A percentile compares a stretch with the other conserved stretches of the same genome.
Evolutionary conservation across 2,888 invertebrate genomes (phyloP).

Genomic region (Zygaena filipendulae): DNA sequence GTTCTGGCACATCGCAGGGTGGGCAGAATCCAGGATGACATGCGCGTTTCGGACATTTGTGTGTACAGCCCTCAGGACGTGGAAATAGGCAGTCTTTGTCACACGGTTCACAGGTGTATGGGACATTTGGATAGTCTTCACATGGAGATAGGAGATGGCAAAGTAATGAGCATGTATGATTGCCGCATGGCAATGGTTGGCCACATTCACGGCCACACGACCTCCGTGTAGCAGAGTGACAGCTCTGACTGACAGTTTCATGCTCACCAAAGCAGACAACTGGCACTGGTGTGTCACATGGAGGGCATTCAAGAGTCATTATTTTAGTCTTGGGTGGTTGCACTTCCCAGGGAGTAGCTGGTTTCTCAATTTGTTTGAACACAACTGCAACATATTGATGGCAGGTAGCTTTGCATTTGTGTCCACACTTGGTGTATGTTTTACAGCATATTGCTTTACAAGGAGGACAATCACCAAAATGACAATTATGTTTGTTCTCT

Average conservation of each 20-base stretch:
- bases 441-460: constrained; percentile 82
- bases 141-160: constrained; percentile 72
- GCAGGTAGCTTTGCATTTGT: constrained; percentile 77
- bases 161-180: constrained; percentile 77
- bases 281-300: constrained; percentile 75
- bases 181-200: constrained; percentile 76
- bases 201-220: constrained; percentile 87
- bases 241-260: constrained; percentile 74
- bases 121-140: constrained; percentile 52
- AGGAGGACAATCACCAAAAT: constrained; percentile 85
- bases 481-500: constrained; percentile 81
- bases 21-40: constrained; percentile 83
- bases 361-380: constrained; percentile 66
- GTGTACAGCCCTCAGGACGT: constrained; percentile 79
- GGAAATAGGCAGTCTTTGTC: constrained; percentile 67
- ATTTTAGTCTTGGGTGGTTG: constrained; percentile 57
- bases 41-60: constrained; percentile 73
- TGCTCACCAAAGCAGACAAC: constrained; percentile 80
- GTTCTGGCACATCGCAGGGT: constrained; percentile 76
- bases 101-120: constrained; percentile 47
- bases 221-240: constrained; percentile 74
- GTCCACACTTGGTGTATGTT: constrained; percentile 66
- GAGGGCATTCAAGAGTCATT: constrained; percentile 74
- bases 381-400: constrained; percentile 79
- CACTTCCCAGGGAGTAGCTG: constrained; percentile 75